These are phyloP conservation scores for Drosophila parthenogenetica DNA, from an alignment of 2,888 invertebrate genomes.

Conservation along the genomic window DNA sequence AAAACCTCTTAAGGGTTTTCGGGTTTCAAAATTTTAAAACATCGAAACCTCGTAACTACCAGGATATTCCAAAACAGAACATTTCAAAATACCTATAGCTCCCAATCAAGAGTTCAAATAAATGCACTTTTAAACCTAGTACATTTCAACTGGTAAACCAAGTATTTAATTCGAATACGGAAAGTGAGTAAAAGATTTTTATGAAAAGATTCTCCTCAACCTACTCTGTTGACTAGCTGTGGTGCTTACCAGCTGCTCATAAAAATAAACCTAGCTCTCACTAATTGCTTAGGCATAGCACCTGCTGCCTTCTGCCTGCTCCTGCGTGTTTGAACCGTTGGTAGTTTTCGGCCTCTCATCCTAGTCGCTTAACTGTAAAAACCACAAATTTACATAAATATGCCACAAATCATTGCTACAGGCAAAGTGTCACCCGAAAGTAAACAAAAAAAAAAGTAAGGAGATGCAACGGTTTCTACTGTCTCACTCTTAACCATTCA, in stretches of 20 bases:
- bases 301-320: conserved; percentile 56
- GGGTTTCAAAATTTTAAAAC: too few relatives aligned
- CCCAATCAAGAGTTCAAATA: too few relatives aligned
- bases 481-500: conserved; percentile 1
- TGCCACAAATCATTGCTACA: conserved; percentile 80
- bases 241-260: conserved; percentile 33
- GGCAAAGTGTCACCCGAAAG: conserved; percentile 53
- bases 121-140: background rate
- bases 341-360: conserved; percentile 26
- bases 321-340: conserved; percentile 15
- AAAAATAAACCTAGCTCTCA: conserved; percentile 56
- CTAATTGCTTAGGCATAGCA: conserved; percentile 79
- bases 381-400: conserved; percentile 82
- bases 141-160: conserved; percentile 3
- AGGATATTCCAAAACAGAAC: background rate
- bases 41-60: too few relatives aligned
- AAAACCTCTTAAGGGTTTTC: too few relatives aligned
- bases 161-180: conserved; percentile 6
- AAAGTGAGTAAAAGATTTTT: conserved; percentile 3
- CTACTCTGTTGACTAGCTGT: conserved; percentile 1
- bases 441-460: conserved; percentile 14
- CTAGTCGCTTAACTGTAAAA: conserved; percentile 59
- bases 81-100: background rate
- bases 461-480: conserved; percentile 1
- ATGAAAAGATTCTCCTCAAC: conserved; percentile 23